Evolutionary conservation across 2,113 vertebrate genomes (phyloP), one percentile per base, ranked within the genome.

Genomic region (Mesitornis unicolor): DNA sequence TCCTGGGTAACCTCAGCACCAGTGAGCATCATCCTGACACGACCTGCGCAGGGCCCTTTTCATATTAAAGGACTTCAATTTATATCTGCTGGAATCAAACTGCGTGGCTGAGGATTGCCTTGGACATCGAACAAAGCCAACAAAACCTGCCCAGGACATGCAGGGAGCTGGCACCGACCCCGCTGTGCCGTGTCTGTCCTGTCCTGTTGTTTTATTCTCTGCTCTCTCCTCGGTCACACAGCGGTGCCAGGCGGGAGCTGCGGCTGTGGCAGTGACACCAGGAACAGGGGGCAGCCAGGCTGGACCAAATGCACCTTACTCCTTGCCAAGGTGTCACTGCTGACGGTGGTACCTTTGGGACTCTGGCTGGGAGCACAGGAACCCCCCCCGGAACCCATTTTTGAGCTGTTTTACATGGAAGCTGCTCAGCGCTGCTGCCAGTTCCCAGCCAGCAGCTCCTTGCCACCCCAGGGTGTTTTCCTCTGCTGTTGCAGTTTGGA

Each of bases 141-240:
- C 18, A 63, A 25, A 33, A 65, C 3, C 29, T 7, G 40, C 53
- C 2, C 5, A 54, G 67, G 56, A 7, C 50, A 21, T 1, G 6
- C 29, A 31, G 38, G 51, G 74, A 71, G 42, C 17, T 7, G 26
- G 20, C 13, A 3, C 24, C 2, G 2, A 18, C 25, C 10, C n/a
- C 0, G 3, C 1, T 24, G 45, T 24, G 45, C 70, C 16, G 7
- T 45, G 36, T 33, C 26, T 35, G 17, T 65, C 25, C 50, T 36
- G 13, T 3, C 29, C n/a, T n/a, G n/a, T n/a, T n/a, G 16, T 6
- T 63, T 57, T 48, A 21, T 31, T 57, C 59, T 48, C 10, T 4
- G 1, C 13, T 26, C 18, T n/a, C 76, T 10, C 33, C 33, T 11
- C 0, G 0, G 17, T 7, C 18, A 15, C 16, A 28, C 60, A 51